These are phyloP conservation scores for Urophycis tenuis DNA, from an alignment of 2,797 vertebrate genomes.

Conservation along the genomic window DNA sequence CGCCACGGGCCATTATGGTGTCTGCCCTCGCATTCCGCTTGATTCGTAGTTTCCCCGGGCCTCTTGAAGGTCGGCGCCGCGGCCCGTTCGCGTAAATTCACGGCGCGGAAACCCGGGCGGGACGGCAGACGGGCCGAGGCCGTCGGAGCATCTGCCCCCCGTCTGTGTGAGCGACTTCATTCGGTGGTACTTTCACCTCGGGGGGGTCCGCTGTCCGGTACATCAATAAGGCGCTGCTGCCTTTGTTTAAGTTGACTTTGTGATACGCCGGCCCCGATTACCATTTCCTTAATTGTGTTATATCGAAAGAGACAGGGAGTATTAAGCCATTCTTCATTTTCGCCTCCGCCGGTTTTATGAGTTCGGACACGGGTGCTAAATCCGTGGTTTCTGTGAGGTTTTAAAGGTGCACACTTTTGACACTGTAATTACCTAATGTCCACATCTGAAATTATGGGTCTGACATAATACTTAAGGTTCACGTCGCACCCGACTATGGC, in stretches of 20 bases:
- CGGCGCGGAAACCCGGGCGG: conserved; percentile 15
- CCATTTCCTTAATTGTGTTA: not conserved
- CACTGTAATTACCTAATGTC: too few relatives aligned
- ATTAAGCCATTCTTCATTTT: not conserved
- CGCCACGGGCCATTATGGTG: conserved; percentile 14
- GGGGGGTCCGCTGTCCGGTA: not conserved
- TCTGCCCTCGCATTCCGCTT: not conserved
- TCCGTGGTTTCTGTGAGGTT: not conserved
- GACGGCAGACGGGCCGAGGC: not conserved
- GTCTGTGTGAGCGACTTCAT: not conserved
- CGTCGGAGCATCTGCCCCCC: conserved; percentile 8
- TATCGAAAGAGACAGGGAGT: not conserved
- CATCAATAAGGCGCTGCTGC: not conserved
- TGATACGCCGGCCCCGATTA: not conserved
- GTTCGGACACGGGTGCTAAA: not conserved
- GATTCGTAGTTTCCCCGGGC: conserved; percentile 15
- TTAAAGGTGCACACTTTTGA: not conserved
- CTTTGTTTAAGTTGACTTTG: not conserved
- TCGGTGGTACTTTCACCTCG: not conserved
- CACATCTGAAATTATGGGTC: not conserved
- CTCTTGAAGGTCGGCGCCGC: conserved; percentile 15
- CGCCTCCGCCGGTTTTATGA: not conserved
- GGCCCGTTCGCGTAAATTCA: conserved; percentile 30
- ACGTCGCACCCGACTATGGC: not conserved
- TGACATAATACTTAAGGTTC: not conserved